Base-by-base conservation (phyloP, 2,888 invertebrate species). In the Schizotus pectinicornis region DNA sequence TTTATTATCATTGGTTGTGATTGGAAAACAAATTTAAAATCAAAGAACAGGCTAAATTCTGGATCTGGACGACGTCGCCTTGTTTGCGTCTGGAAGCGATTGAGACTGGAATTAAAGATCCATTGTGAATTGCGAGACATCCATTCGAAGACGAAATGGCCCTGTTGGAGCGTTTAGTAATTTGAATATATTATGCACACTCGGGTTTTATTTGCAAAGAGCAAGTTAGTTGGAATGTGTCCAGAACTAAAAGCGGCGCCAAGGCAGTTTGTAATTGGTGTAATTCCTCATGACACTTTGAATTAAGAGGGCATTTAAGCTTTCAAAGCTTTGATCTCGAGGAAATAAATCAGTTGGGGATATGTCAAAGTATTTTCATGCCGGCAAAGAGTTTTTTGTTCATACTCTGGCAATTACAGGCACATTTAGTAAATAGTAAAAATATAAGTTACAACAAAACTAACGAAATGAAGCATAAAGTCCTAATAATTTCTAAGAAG, bases 271-370 rank as follows among this genome's bases (percentile, higher is more conserved):
- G 58, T 67, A 67, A 68, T 68, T 65, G 67, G 63, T 62, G 62
- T 68, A 67, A 69, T 68, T 63, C 67, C 63, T 68, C 65, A 64
- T 56, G 68, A 68, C 67, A 67, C 63, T 62, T 59, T 62, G 62
- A 65, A 65, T 66, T 65, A 68, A 59, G 52, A 32, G 43, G 48
- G 33, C 52, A 38, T 56, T 60, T 56, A 56, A 60, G 56, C 52
- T 60, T 56, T 52, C 52, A 48, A 60, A 51, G 50, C 54, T 53
- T 59, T 59, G 59, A 59, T 59, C 54, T 41, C 42, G 5, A 34
- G 35, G 48, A 52, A 48, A 58, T 58, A 53, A 58, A 58, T 58
- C 46, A 58, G 9, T 45, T 53, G 30, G 38, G 32, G 51, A 22
- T 22, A 22, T 43, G 43, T 42, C 34, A 51, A 11, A 51, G 11